phyloP scores from a whole-genome alignment of 2,888 invertebrate genomes.

The Nomada ruficornis region DNA sequence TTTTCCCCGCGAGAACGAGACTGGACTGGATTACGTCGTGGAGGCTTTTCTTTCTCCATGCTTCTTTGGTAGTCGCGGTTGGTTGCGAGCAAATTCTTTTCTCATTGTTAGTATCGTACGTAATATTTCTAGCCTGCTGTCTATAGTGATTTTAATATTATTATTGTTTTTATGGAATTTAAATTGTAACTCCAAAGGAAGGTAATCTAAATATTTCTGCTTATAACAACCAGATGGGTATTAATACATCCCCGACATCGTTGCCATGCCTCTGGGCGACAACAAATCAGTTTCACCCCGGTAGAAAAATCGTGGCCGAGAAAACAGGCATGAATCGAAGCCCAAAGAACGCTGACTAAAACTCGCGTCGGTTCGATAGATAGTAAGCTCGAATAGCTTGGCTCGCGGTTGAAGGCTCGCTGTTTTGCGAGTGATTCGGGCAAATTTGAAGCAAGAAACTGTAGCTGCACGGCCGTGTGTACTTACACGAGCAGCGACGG shows the following conservation, averaged over 20 bases:
- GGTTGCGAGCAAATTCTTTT: conserved; percentile 10
- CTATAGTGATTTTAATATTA: no score
- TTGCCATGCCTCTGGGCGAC: neutral
- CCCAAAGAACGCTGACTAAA: conserved; percentile 4
- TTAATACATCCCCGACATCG: neutral
- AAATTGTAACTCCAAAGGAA: no score
- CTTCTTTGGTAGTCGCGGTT: neutral
- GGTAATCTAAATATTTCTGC: no score
- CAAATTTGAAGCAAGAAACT: conserved; percentile 60
- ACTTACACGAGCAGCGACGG: conserved; percentile 28
- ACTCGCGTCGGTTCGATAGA: conserved; percentile 27
- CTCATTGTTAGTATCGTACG: no score
- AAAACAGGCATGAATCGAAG: conserved; percentile 22
- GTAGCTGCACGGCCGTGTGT: conserved; percentile 60
- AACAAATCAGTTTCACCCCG: neutral
- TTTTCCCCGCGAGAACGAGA: conserved; percentile 9
- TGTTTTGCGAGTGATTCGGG: conserved; percentile 60
- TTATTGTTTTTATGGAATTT: no score
- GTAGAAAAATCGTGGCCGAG: conserved; percentile 10
- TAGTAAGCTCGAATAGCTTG: neutral
- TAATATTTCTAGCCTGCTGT: no score
- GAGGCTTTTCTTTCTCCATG: neutral
- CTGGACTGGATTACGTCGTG: conserved; percentile 22
- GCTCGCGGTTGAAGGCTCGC: conserved; percentile 2
- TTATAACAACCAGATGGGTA: neutral